phyloP scores from a whole-genome alignment of 2,888 invertebrate genomes.

The Rotaria magnacalcarata region DNA sequence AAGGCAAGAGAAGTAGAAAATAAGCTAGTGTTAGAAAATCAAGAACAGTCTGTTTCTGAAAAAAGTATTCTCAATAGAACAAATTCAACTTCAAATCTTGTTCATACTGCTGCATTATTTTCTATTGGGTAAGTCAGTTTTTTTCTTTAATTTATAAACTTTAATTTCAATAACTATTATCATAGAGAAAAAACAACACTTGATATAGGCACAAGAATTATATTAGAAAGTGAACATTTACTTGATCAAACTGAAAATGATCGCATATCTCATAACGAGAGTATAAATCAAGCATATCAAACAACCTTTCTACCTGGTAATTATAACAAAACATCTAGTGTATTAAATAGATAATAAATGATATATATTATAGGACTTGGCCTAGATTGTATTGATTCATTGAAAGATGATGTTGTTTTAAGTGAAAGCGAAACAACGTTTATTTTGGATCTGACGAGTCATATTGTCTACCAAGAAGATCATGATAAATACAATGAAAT shows the following conservation, averaged over 20 bases:
- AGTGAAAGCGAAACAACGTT: conserved; percentile 42
- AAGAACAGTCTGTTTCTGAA: not conserved
- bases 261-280: not conserved
- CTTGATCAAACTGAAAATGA: not conserved
- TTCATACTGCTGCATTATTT: not conserved
- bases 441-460: conserved; percentile 33
- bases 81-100: not conserved
- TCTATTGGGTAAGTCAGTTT: not conserved
- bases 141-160: not conserved
- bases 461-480: conserved; percentile 51
- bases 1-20: not conserved
- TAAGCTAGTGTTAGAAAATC: not conserved
- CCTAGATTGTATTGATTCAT: not conserved
- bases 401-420: not conserved
- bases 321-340: too few relatives aligned
- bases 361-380: not conserved
- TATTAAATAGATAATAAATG: too few relatives aligned
- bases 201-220: not conserved
- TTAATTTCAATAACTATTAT: not conserved
- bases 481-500: conserved; percentile 52
- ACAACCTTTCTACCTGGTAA: not conserved
- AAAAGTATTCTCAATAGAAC: not conserved
- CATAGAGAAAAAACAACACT: not conserved
- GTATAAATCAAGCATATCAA: not conserved
- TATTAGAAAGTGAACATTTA: not conserved